phyloP scores from a whole-genome alignment of 2,797 vertebrate genomes.

The Cuculus canorus region DNA sequence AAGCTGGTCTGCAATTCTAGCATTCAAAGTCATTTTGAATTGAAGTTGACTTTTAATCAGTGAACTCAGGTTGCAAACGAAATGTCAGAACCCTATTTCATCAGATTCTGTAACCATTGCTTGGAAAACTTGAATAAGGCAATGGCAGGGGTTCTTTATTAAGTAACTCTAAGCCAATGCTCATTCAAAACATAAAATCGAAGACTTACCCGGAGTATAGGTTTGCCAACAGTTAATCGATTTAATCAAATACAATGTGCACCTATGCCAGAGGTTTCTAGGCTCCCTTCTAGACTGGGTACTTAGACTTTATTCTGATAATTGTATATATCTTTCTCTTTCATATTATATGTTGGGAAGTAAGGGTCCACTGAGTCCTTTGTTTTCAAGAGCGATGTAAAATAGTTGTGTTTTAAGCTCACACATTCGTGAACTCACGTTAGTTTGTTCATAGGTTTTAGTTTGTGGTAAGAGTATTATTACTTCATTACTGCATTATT shows the following conservation, averaged over 20 bases:
- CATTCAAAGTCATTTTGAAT: neutral
- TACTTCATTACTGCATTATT: no score
- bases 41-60: neutral
- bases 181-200: neutral
- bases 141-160: neutral
- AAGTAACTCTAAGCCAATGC: neutral
- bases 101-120: neutral
- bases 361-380: neutral
- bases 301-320: neutral
- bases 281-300: neutral
- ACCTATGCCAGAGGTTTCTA: neutral
- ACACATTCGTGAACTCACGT: neutral
- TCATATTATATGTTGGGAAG: rapidly evolving
- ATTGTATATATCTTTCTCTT: neutral
- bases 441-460: neutral
- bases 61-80: neutral
- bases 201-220: neutral
- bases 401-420: neutral
- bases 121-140: neutral
- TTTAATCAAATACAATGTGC: neutral
- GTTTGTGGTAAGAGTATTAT: neutral
- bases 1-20: neutral
- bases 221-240: neutral
- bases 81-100: neutral
- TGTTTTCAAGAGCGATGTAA: neutral